Evolutionary conservation across 2,113 vertebrate genomes (phyloP), one percentile per base, ranked within the genome.

Genomic region (Tetrax tetrax): DNA sequence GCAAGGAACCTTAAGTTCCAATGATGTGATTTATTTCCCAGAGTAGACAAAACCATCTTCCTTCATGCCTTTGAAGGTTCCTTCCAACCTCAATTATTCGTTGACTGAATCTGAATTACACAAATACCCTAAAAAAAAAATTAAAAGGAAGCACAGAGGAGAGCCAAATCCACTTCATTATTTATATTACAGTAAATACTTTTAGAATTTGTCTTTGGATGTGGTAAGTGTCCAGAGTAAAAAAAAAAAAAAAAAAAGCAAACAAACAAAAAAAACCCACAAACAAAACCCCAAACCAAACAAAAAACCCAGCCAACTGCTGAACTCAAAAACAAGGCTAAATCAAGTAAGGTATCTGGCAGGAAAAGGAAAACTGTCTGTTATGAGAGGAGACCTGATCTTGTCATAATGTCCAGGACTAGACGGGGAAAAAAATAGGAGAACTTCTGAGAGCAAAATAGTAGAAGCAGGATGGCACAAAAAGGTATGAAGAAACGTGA

Each of bases 371-470:
- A 82, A 79, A 69, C 17, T 4, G 20, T 16, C 12, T 41, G 12
- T 19, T 65, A 16, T 5, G 14, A 53, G 41, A 47, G 17, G 6
- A 18, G 10, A 20, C 1, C 0, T 37, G 15, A 4, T 54, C 43
- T 75, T 56, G 17, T 60, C 38, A 79, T 45, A 87, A 19, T 10
- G 4, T n/a, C 19, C 4, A 1, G 29, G 43, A 48, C 12, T 24
- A 60, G 13, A 79, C 2, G 17, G 2, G 6, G 7, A 5, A 38
- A 83, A 89, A 41, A 20, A 57, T 0, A 63, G 38, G 10, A 87
- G 16, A 91, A 45, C 4, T 82, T 7, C 37, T 50, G 33, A 89
- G 20, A 93, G 21, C 9, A 75, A 87, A 78, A 43, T 2, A 43
- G n/a, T 50, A 18, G 21, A 87, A 71, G 23, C 14, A 33, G 2